Conservation (phyloP, 2,797 vertebrate species). For the Orestias chungarensis region DNA sequence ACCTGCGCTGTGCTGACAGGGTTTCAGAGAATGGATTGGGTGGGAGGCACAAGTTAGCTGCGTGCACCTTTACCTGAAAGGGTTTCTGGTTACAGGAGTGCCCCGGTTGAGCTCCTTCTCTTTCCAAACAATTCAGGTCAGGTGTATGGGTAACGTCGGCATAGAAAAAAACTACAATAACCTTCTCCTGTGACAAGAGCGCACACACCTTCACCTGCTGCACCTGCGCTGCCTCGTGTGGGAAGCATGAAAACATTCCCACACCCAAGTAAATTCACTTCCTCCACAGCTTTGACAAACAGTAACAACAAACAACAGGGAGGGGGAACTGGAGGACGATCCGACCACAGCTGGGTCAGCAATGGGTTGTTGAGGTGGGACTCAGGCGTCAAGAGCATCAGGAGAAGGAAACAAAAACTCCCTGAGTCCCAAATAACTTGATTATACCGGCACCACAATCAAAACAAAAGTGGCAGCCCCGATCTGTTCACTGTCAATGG, state of each 20-base stretch:
- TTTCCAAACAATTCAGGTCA: constrained; percentile 61
- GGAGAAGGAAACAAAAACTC: constrained; percentile 72
- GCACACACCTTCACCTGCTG: constrained; percentile 74
- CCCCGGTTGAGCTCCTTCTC: constrained; percentile 54
- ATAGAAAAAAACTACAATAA: constrained; percentile 72
- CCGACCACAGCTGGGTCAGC: constrained; percentile 66
- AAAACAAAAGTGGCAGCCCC: constrained; percentile 81
- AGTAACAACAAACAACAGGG: constrained; percentile 64
- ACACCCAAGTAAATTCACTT: constrained; percentile 73
- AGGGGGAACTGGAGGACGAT: constrained; percentile 48
- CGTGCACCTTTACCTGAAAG: constrained; percentile 39
- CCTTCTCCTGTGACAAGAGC: constrained; percentile 50
- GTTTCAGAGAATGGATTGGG: constrained; percentile 26
- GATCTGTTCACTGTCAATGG: constrained; percentile 82
- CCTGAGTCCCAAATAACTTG: constrained; percentile 76
- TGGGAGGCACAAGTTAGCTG: not conserved
- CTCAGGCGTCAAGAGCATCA: constrained; percentile 74
- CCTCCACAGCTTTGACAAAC: constrained; percentile 60
- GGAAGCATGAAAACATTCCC: constrained; percentile 71
- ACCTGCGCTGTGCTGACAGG: constrained; percentile 68
- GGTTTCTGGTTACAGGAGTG: constrained; percentile 69
- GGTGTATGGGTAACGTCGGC: constrained; percentile 59
- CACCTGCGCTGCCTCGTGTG: constrained; percentile 66
- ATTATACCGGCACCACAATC: constrained; percentile 80
- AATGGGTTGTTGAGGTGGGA: constrained; percentile 64